Conservation (phyloP, 2,888 invertebrate species). For the Leptura quadrifasciata region DNA sequence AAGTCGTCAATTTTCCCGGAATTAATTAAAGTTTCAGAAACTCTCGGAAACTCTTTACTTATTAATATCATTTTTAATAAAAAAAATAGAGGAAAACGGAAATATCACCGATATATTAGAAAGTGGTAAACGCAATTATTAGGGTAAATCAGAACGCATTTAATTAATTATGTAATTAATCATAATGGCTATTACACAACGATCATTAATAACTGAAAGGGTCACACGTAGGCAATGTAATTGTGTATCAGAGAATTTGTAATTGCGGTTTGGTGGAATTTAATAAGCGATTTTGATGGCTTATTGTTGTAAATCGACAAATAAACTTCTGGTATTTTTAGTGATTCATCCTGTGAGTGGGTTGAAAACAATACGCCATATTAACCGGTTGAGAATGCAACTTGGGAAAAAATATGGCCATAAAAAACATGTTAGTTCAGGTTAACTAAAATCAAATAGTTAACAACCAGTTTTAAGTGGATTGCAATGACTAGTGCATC, state of each 20-base stretch:
- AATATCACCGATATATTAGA: conserved; percentile 6
- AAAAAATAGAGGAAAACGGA: background rate
- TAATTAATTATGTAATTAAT: background rate
- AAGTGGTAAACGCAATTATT: background rate
- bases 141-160: background rate
- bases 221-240: background rate
- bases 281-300: background rate
- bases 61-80: background rate
- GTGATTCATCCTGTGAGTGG: conserved; percentile 34
- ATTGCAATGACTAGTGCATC: background rate
- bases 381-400: conserved; percentile 33
- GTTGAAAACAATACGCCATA: conserved; percentile 27
- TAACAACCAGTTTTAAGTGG: conserved; percentile 22
- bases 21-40: background rate
- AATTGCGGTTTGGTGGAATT: background rate
- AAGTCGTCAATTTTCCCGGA: background rate
- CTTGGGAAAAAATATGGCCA: conserved; percentile 21
- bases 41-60: background rate
- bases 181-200: background rate
- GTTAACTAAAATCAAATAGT: conserved; percentile 21
- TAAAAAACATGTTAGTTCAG: conserved; percentile 26
- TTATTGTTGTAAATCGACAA: background rate
- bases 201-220: conserved; percentile 3
- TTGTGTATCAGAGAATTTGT: too few species aligned
- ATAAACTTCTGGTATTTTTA: conserved; percentile 29